Base-by-base conservation (phyloP, 2,113 vertebrate species). In the Dasypus novemcinctus region DNA sequence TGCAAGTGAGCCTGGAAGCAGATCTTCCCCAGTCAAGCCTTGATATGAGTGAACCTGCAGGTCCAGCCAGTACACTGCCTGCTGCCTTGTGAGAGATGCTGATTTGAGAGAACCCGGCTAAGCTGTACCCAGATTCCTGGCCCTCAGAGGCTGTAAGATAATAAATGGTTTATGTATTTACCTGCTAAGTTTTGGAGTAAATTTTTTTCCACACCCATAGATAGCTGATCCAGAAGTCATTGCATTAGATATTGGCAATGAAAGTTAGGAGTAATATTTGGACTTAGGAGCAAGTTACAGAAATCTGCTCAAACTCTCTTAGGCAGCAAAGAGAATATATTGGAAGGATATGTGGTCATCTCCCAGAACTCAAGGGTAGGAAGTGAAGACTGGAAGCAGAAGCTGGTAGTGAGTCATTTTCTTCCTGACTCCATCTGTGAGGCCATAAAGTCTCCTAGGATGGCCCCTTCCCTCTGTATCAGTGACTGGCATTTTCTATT, bases 291-390 rank as follows among this genome's bases (percentile, higher is more conserved):
- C 69, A 75, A 93, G 68, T 84, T 46, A 87, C 23, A 66, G 29
- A 94, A 92, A 87, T 88, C 29, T 57, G n/a, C 63, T 87, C 43
- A 57, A 83, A 83, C 31, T 94, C 29, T 69, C 38, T 94, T 41
- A 72, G 94, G 41, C 85, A 64, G 59, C 95, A 95, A 90, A 21
- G 75, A 92, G 9, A 4, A 80, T 9, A 29, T 49, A 36, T n/a
- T 86, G 41, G 59, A 96, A 92, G 78, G 54, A 85, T 59, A 68
- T 95, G 83, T 87, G 12, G 31, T 43, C 92, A 3, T 85, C 23
- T 93, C 7, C 27, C 9, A 43, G 59, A 94, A 94, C 33, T 61
- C 66, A 46, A 91, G 54, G 27, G 31, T 49, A 72, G 23, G 41
- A 94, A 93, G 29, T 31, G 15, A 88, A 66, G 27, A 88, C 27